These are phyloP conservation scores for Oncorhynchus masou DNA, from an alignment of 2,113 vertebrate species.

Conservation along the genomic window DNA sequence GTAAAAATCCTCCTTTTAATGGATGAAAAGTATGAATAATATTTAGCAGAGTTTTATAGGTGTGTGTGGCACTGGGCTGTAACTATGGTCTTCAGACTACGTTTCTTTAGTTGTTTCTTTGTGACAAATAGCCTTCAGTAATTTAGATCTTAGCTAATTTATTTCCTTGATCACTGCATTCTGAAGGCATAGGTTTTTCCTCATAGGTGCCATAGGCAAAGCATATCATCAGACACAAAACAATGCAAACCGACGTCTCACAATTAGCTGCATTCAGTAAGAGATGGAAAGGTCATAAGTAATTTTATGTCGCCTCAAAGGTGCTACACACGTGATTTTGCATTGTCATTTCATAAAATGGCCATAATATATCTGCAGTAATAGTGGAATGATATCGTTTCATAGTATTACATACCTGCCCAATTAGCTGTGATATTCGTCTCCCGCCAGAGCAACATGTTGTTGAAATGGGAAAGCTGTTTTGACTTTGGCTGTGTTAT, in stretches of 20 bases:
- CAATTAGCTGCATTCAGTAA: neutral
- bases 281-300: neutral
- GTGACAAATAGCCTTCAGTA: slow-evolving; percentile 40
- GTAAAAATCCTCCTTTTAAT: slow-evolving; percentile 67
- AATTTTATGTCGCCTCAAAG: neutral
- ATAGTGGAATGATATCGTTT: too few relatives aligned
- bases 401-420: too few relatives aligned
- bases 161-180: slow-evolving; percentile 54
- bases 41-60: slow-evolving; percentile 62
- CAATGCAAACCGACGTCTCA: slow-evolving; percentile 1
- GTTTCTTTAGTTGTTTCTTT: slow-evolving; percentile 41
- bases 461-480: too few relatives aligned
- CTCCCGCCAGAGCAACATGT: too few relatives aligned
- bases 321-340: slow-evolving; percentile 30
- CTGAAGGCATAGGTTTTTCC: slow-evolving; percentile 56
- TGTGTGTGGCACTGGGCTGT: slow-evolving; percentile 79
- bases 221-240: neutral
- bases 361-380: too few relatives aligned
- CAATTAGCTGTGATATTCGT: too few relatives aligned
- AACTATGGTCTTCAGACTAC: slow-evolving; percentile 66
- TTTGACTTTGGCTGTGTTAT: too few relatives aligned
- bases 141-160: slow-evolving; percentile 44
- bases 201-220: slow-evolving; percentile 45
- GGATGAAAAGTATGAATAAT: slow-evolving; percentile 65
- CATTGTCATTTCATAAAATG: too few relatives aligned